Evolutionary conservation across 2,888 invertebrate genomes (phyloP).

Genomic region (Drosophila colorata): DNA sequence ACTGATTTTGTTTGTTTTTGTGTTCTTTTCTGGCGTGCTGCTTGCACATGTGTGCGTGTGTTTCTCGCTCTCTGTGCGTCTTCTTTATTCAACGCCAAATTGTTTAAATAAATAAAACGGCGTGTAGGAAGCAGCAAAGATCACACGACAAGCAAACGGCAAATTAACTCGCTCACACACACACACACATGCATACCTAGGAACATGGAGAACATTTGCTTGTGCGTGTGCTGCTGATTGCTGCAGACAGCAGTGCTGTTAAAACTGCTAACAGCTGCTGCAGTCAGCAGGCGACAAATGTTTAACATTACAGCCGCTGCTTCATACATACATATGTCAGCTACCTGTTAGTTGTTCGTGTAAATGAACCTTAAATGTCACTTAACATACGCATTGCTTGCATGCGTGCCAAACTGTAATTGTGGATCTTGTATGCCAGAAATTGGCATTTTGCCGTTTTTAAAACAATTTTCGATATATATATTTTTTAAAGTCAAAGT

Average conservation of each 20-base stretch:
- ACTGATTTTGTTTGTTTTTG: slow-evolving; percentile 47
- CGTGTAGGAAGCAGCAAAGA: slow-evolving; percentile 84
- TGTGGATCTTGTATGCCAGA: no score
- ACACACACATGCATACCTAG: slow-evolving; percentile 4
- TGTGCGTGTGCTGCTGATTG: slow-evolving; percentile 9
- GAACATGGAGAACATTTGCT: background rate
- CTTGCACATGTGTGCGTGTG: slow-evolving; percentile 2
- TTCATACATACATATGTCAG: background rate
- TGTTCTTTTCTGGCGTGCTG: slow-evolving; percentile 26
- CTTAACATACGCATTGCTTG: background rate
- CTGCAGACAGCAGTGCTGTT: slow-evolving; percentile 18
- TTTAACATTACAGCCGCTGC: slow-evolving; percentile 4
- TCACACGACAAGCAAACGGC: slow-evolving; percentile 52
- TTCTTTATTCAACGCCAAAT: slow-evolving; percentile 62
- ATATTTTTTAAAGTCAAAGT: no score
- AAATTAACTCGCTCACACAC: slow-evolving; percentile 55
- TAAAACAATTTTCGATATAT: no score
- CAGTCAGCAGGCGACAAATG: slow-evolving; percentile 65
- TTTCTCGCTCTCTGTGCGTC: slow-evolving; percentile 32
- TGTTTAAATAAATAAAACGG: slow-evolving; percentile 74
- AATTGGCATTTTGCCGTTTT: no score
- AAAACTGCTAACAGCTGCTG: slow-evolving; percentile 34
- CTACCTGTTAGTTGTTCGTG: background rate
- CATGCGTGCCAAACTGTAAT: no score
- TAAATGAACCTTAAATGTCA: slow-evolving; percentile 15